Conservation (phyloP, 2,797 vertebrate genomes). For the Phataginus tricuspis region DNA sequence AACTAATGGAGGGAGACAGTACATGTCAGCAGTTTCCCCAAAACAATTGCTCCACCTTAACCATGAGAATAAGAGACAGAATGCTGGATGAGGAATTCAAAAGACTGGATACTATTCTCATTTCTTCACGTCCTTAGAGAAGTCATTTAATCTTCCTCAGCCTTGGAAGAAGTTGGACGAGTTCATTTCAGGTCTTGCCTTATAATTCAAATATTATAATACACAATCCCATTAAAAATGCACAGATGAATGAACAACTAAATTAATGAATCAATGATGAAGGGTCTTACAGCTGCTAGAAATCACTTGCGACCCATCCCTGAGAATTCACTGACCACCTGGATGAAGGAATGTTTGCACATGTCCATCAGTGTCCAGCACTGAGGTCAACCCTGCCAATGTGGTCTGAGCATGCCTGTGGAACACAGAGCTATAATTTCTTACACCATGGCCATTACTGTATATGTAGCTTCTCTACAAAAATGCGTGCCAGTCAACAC, state of each 20-base stretch:
- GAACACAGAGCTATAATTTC: neutral
- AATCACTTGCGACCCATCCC: neutral
- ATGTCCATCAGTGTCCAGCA: neutral
- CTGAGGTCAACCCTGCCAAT: neutral
- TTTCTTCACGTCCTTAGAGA: neutral
- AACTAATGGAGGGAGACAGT: neutral
- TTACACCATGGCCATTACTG: neutral
- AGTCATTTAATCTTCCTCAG: constrained; percentile 2
- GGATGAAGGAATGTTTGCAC: neutral
- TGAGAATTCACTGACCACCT: neutral
- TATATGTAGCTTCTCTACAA: neutral
- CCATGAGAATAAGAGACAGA: neutral
- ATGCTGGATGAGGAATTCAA: neutral
- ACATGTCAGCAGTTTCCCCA: neutral
- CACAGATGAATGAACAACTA: neutral
- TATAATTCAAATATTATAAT: constrained; percentile 12
- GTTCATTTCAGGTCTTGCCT: constrained; percentile 8
- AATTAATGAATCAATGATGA: neutral
- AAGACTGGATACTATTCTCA: neutral
- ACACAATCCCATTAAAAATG: neutral
- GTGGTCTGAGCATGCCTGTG: neutral
- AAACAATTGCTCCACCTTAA: neutral
- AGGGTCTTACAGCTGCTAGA: neutral
- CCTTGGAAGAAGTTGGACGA: neutral
- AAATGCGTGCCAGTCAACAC: neutral